Evolutionary conservation across 2,797 vertebrate genomes (phyloP), one percentile per base, ranked within the genome.

Genomic region (Acanthopagrus latus): DNA sequence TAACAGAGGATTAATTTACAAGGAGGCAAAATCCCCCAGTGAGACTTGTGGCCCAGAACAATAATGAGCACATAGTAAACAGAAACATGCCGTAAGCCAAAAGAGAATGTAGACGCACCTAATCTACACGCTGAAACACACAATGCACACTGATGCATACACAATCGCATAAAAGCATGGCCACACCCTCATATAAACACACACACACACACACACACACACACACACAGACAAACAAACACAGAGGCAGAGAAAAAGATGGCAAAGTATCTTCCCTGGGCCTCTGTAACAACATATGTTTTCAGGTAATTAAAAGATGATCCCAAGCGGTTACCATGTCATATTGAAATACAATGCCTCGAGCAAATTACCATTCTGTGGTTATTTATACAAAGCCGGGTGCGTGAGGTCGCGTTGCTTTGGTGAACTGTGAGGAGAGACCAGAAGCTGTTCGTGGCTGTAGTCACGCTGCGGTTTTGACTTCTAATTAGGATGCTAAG

Each of bases 241-340:
- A 87, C 56, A 67, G 67, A 58, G 47, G 78, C 74, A 77, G 79
- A 70, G 70, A 75, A 84, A 83, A 89, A 81, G 65, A 93, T 84
- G 73, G 82, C 81, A 91, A 77, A 88, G 71, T 86, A 81, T 92
- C 87, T 90, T 93, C 88, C 88, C 85, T 64, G 71, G 80, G 86
- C 86, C 67, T 89, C 83, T 89, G 87, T 89, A 93, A 86, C 91
- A 93, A 94, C 92, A 95, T 91, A 93, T 94, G 94, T 94, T 94
- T 93, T 88, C 85, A 91, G 91, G 93, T 95, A 95, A 95, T 95
- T 95, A 95, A 93, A 95, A 94, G 84, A 92, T 86, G 89, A 89
- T 93, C 94, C 93, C 92, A 74, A 80, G 90, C 43, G 92, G 85
- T 85, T 91, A 88, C 89, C 77, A 75, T 94, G 91, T 93, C 93